These are phyloP conservation scores for Sebastiscus tertius DNA, from an alignment of 2,797 vertebrate genomes.

Conservation along the genomic window DNA sequence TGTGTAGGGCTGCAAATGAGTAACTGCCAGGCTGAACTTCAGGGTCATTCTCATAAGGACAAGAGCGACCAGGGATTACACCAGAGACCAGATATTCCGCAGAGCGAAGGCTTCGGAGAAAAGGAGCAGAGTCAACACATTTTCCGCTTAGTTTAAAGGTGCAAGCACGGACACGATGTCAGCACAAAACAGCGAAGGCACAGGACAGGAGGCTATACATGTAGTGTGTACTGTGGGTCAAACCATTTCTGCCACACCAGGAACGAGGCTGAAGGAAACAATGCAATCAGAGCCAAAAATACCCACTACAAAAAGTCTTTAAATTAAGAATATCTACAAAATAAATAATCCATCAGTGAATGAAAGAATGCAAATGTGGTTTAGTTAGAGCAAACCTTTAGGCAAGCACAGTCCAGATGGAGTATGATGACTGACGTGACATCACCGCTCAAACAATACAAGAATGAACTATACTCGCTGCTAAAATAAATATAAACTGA, in stretches of 20 bases:
- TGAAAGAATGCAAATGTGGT: conserved; percentile 2
- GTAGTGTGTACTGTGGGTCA: background rate
- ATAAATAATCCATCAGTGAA: conserved; percentile 1
- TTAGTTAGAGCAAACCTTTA: conserved; percentile 9
- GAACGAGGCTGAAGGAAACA: background rate
- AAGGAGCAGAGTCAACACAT: conserved; percentile 71
- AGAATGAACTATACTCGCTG: background rate
- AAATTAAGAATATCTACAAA: background rate
- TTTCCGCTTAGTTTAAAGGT: conserved; percentile 74
- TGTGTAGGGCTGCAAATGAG: conserved; percentile 31
- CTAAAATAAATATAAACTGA: background rate
- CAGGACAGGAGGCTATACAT: conserved; percentile 21
- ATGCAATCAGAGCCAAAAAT: background rate
- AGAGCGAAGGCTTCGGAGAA: conserved; percentile 37
- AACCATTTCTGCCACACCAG: background rate
- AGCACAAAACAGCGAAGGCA: conserved; percentile 49
- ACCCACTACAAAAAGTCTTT: background rate
- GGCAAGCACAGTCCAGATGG: conserved; percentile 27
- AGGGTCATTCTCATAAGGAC: conserved; percentile 64
- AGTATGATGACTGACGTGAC: conserved; percentile 10
- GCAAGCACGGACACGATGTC: conserved; percentile 46
- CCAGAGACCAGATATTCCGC: conserved; percentile 66
- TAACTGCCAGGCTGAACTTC: conserved; percentile 50
- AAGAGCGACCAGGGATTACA: conserved; percentile 52
- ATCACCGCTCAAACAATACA: background rate